These are phyloP conservation scores for Psettodes erumei DNA, from an alignment of 2,113 vertebrate species.

Conservation along the genomic window DNA sequence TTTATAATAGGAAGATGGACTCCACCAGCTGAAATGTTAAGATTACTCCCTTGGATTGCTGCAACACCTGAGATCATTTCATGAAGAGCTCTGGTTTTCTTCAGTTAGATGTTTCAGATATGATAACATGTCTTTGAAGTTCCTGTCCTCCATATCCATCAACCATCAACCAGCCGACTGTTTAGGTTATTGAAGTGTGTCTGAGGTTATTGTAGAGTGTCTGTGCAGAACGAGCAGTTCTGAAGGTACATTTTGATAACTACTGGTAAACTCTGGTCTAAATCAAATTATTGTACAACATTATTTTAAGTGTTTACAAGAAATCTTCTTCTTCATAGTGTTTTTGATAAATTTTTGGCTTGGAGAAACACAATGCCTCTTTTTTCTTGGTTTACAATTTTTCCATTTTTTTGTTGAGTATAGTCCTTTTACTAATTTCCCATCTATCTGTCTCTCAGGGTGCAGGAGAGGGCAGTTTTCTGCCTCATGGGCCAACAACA, in stretches of 20 bases:
- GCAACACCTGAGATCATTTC: conserved; percentile 29
- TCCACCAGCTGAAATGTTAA: conserved; percentile 9
- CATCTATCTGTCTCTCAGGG: conserved; percentile 14
- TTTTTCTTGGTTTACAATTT: not conserved
- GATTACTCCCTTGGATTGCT: conserved; percentile 41
- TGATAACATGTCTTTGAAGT: conserved; percentile 1
- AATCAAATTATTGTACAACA: not conserved
- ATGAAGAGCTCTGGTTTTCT: conserved; percentile 1
- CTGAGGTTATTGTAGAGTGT: too few species aligned
- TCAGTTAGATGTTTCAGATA: conserved; percentile 2
- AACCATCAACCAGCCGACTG: not conserved
- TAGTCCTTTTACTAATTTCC: not conserved
- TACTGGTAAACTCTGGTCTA: not conserved
- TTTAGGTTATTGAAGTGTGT: not conserved
- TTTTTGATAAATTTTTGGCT: not conserved
- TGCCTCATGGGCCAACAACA: conserved; percentile 27
- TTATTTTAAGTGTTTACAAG: not conserved
- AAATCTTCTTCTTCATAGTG: not conserved
- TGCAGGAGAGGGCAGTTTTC: conserved; percentile 21
- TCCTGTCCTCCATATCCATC: not conserved
- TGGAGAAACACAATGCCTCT: not conserved
- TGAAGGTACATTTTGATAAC: not conserved
- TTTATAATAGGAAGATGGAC: too few species aligned
- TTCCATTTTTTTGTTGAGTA: not conserved
- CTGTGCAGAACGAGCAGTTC: not conserved